Conservation (phyloP, 2,113 vertebrate genomes). For the Platichthys flesus region DNA sequence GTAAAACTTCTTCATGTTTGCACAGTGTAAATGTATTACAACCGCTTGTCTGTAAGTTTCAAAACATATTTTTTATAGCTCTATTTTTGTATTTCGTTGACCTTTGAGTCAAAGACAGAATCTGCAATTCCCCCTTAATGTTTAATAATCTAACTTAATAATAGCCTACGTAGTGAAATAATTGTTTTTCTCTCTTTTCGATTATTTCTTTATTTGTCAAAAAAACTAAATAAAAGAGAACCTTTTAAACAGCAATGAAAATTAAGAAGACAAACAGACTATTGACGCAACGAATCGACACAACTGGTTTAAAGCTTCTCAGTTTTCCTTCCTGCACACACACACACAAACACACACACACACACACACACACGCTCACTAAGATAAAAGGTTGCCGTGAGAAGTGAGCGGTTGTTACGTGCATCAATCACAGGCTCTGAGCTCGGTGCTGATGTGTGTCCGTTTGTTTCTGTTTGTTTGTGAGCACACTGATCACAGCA, state of each 20-base stretch:
- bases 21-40: too few species aligned
- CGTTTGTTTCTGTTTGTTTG: conserved; percentile 53
- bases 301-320: conserved; percentile 7
- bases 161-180: not conserved
- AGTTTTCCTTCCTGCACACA: not conserved
- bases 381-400: not conserved
- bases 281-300: not conserved
- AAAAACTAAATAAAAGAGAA: not conserved
- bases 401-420: conserved; percentile 13
- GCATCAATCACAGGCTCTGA: conserved; percentile 58
- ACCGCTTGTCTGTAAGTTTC: too few species aligned
- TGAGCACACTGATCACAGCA: conserved; percentile 12
- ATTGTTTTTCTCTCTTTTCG: not conserved
- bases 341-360: conserved; percentile 17
- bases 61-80: not conserved
- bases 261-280: not conserved
- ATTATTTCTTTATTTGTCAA: not conserved
- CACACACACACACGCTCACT: conserved; percentile 14
- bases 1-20: not conserved
- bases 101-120: not conserved
- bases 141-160: too few species aligned
- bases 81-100: not conserved
- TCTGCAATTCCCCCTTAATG: not conserved
- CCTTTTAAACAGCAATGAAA: not conserved
- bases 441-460: conserved; percentile 4